Evolutionary conservation across 2,888 invertebrate genomes (phyloP).

Genomic region (Spilosoma lubricipeda): DNA sequence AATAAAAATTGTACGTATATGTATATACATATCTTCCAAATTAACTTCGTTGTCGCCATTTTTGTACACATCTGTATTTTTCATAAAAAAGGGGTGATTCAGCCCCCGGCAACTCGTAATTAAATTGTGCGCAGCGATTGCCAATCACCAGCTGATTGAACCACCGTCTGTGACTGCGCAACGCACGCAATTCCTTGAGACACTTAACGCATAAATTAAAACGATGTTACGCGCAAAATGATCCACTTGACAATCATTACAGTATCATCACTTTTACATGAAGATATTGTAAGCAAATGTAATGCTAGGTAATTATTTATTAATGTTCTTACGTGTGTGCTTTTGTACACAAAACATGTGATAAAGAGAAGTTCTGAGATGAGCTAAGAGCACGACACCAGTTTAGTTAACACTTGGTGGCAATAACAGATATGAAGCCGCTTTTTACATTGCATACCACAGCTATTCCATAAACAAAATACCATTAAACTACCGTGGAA

Average conservation of each 20-base stretch:
- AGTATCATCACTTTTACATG: background rate
- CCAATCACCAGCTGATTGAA: conserved; percentile 58
- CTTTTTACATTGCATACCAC: background rate
- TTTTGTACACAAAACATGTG: background rate
- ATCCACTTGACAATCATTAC: background rate
- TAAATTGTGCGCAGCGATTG: conserved; percentile 49
- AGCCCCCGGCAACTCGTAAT: conserved; percentile 39
- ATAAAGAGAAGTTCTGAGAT: background rate
- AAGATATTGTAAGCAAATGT: background rate
- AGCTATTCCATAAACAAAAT: background rate
- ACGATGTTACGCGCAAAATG: background rate
- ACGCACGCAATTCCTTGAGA: conserved; percentile 18
- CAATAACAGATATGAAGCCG: background rate
- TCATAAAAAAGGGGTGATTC: conserved; percentile 11
- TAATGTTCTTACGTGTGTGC: background rate
- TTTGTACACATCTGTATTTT: conserved; percentile 5
- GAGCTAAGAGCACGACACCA: background rate
- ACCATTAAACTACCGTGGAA: background rate
- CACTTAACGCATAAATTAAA: background rate
- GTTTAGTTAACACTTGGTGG: background rate
- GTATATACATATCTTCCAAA: background rate
- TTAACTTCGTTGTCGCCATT: background rate
- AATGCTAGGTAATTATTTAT: background rate
- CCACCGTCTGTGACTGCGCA: conserved; percentile 20
- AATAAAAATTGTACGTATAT: background rate